Conservation (phyloP, 2,113 vertebrate species). For the Ceuthmochares aereus region DNA sequence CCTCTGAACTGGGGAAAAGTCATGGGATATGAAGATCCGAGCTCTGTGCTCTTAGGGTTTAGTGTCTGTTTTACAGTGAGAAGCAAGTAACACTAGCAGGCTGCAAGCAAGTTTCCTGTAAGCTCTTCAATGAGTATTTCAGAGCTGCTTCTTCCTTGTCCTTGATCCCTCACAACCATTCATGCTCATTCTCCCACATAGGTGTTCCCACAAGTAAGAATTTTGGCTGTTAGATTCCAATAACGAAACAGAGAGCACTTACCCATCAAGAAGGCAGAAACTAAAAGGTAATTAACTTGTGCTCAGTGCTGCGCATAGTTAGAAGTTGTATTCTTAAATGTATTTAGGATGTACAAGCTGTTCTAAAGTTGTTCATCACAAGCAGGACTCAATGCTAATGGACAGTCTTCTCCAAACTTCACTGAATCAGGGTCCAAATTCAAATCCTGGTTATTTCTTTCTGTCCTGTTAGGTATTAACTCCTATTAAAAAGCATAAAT, state of each 20-base stretch:
- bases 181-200: background rate
- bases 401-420: background rate
- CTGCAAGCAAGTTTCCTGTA: background rate
- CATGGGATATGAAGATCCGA: background rate
- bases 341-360: background rate
- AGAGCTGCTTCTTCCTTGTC: background rate
- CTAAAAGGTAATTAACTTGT: background rate
- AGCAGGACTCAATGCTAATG: background rate
- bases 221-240: background rate
- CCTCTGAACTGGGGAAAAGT: background rate
- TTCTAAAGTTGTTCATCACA: background rate
- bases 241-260: background rate
- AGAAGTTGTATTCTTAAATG: background rate
- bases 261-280: background rate
- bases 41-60: background rate
- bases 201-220: background rate
- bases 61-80: background rate
- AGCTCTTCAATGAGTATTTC: background rate
- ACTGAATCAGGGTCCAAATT: background rate
- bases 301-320: background rate
- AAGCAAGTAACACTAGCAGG: accelerated
- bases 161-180: background rate
- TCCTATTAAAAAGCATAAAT: background rate
- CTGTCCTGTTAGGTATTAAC: background rate
- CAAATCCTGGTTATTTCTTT: background rate